These are phyloP conservation scores for Chrysemys picta DNA, from an alignment of 2,113 vertebrate genomes.

Conservation along the genomic window DNA sequence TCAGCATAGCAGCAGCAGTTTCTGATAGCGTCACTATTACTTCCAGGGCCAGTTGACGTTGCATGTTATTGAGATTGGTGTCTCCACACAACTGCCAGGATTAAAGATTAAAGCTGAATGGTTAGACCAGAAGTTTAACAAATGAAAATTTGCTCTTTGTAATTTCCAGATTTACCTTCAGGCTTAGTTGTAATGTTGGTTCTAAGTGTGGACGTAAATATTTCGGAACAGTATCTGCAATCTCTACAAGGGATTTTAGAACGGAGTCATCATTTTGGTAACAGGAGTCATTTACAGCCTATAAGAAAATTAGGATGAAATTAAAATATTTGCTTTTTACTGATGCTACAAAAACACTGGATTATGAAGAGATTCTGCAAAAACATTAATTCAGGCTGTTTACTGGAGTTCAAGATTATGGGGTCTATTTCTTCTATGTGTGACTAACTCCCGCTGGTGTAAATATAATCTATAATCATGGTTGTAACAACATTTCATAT, in stretches of 20 bases:
- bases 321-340: not conserved
- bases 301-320: slow-evolving; percentile 40
- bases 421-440: not conserved
- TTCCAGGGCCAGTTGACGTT: slow-evolving; percentile 94
- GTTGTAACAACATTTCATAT: fast-evolving
- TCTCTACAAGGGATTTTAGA: slow-evolving; percentile 97
- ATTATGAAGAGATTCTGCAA: not conserved
- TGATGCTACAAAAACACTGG: not conserved
- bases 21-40: slow-evolving; percentile 97
- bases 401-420: not conserved
- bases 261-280: slow-evolving; percentile 96
- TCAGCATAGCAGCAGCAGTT: slow-evolving; percentile 96
- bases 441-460: not conserved
- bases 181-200: slow-evolving; percentile 92
- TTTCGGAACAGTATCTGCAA: slow-evolving; percentile 96
- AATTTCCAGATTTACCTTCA: slow-evolving; percentile 84
- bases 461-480: not conserved
- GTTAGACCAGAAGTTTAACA: not conserved
- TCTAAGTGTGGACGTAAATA: slow-evolving; percentile 96
- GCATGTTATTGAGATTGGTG: slow-evolving; percentile 94
- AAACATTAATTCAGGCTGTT: not conserved
- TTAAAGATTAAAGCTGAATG: slow-evolving; percentile 17
- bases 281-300: slow-evolving; percentile 96
- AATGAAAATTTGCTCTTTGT: not conserved
- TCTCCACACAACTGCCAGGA: slow-evolving; percentile 90